A percentile compares a stretch with the other conserved stretches of the same genome.
Evolutionary conservation across 2,888 invertebrate genomes (phyloP).

Genomic region (Aphidoletes aphidimyza): DNA sequence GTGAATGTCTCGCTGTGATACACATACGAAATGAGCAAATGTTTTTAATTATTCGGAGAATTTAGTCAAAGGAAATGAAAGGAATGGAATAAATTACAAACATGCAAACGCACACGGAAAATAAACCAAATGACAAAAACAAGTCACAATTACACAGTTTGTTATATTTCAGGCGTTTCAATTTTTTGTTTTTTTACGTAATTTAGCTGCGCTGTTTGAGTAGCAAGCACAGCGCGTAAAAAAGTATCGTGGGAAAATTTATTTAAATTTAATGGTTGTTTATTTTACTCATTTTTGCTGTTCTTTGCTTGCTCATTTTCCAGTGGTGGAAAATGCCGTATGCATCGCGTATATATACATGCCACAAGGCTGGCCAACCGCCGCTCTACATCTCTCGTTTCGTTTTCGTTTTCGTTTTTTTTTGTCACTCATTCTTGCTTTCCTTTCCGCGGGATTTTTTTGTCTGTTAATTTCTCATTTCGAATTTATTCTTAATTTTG

Average conservation of each 20-base stretch:
- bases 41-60: conserved; percentile 35
- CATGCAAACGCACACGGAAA: conserved; percentile 15
- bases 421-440: neutral
- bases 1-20: neutral
- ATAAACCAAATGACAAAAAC: conserved; percentile 14
- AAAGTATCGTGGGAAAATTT: conserved; percentile 52
- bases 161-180: conserved; percentile 29
- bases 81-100: conserved; percentile 38
- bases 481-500: conserved; percentile 52
- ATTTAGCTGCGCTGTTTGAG: conserved; percentile 30
- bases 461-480: conserved; percentile 41
- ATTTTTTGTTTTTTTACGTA: conserved; percentile 19
- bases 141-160: conserved; percentile 18
- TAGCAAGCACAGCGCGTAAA: neutral
- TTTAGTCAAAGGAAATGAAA: conserved; percentile 51
- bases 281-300: conserved; percentile 47
- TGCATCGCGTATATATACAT: neutral
- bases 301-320: neutral
- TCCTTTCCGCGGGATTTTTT: neutral
- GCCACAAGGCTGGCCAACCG: neutral
- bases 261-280: conserved; percentile 55
- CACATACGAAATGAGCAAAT: conserved; percentile 33
- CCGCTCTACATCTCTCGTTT: neutral
- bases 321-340: neutral
- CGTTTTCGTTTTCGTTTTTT: neutral